Conservation (phyloP, 2,113 vertebrate genomes). For the Mesembrinibis cayennensis region DNA sequence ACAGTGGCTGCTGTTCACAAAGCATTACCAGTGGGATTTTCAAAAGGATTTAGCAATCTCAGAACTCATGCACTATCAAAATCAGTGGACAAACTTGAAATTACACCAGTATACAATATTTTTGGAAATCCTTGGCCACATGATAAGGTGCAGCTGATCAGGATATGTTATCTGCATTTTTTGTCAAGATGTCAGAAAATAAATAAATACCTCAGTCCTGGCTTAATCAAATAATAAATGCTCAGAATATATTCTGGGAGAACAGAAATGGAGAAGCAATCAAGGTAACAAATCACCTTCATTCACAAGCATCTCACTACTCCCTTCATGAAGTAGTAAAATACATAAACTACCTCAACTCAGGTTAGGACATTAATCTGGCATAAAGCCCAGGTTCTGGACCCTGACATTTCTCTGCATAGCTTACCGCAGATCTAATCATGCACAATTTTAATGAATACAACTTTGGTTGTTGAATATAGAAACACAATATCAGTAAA, state of each 20-base stretch:
- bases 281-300: neutral
- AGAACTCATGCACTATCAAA: neutral
- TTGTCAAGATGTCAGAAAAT: neutral
- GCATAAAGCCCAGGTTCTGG: neutral
- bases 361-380: neutral
- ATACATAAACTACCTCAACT: neutral
- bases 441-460: slow-evolving; percentile 30
- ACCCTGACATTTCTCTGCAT: neutral
- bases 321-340: neutral
- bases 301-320: neutral
- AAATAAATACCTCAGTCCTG: neutral
- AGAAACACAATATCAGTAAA: slow-evolving; percentile 13
- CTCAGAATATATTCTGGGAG: neutral
- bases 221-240: neutral
- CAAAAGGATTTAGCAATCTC: neutral
- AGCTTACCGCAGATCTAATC: neutral
- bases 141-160: neutral
- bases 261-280: neutral
- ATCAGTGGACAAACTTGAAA: neutral
- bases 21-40: neutral
- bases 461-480: slow-evolving; percentile 4
- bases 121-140: neutral
- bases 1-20: neutral
- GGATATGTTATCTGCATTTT: neutral
- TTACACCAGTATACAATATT: neutral